phyloP scores from a whole-genome alignment of 2,797 vertebrate genomes.

The Ctenochaetus hawaiiensis region DNA sequence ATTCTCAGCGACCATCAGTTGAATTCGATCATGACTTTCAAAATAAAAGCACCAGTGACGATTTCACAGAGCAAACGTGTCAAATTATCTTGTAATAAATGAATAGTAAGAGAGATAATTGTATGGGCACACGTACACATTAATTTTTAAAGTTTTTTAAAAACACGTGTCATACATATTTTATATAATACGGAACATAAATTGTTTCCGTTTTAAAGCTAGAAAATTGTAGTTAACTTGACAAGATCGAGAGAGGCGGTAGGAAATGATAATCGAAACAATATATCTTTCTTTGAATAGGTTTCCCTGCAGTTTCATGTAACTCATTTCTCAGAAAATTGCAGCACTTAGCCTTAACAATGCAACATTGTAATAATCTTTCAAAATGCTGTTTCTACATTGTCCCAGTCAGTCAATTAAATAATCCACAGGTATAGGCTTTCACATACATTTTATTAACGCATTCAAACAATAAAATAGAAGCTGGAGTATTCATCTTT shows the following conservation, averaged over 20 bases:
- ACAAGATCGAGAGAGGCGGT: background rate
- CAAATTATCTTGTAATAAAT: background rate
- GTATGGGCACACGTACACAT: background rate
- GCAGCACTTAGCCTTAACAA: no score
- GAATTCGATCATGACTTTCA: background rate
- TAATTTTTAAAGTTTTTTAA: background rate
- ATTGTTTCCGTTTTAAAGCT: background rate
- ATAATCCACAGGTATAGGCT: background rate
- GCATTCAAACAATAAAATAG: background rate
- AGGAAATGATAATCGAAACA: slow-evolving; percentile 30
- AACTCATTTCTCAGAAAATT: no score
- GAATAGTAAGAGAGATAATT: background rate
- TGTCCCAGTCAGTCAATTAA: no score
- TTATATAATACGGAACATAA: background rate
- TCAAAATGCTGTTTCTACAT: background rate
- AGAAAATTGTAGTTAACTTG: background rate
- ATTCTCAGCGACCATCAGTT: fast-evolving
- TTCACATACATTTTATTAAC: background rate
- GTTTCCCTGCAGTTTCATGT: background rate
- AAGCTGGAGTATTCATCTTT: background rate
- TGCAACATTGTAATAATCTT: background rate
- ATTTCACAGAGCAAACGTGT: background rate
- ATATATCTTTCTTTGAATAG: slow-evolving; percentile 16
- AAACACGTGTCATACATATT: background rate
- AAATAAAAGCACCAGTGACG: slow-evolving; percentile 19